phyloP scores from a whole-genome alignment of 1,140 invertebrate species.

The Apis florea region DNA sequence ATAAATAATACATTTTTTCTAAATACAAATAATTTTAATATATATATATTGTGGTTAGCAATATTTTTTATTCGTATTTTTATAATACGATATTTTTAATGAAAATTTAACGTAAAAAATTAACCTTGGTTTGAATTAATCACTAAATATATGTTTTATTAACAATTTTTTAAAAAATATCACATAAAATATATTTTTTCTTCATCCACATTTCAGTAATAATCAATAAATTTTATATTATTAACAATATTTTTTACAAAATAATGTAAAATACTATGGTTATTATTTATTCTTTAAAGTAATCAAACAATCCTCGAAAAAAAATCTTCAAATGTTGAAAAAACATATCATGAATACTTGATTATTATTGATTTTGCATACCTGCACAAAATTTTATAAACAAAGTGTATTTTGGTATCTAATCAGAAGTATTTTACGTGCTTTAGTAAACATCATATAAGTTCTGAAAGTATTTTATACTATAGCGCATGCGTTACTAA shows the following conservation, averaged over 20 bases:
- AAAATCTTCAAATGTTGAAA: neutral
- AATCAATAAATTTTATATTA: neutral
- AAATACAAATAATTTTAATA: neutral
- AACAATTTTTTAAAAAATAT: neutral
- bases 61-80: neutral
- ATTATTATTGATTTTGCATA: neutral
- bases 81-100: neutral
- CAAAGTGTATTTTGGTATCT: conserved; percentile 8
- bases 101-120: no score
- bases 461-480: conserved; percentile 33
- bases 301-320: neutral
- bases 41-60: neutral
- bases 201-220: neutral
- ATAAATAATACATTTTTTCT: neutral
- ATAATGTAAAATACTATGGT: neutral
- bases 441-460: conserved; percentile 31
- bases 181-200: neutral
- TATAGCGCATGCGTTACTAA: conserved; percentile 34
- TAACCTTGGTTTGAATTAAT: conserved; percentile 5
- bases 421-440: conserved; percentile 30
- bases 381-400: neutral
- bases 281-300: neutral
- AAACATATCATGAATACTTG: neutral
- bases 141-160: neutral
- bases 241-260: neutral